phyloP scores from a whole-genome alignment of 1,140 invertebrate species.

The Drosophila santomea region DNA sequence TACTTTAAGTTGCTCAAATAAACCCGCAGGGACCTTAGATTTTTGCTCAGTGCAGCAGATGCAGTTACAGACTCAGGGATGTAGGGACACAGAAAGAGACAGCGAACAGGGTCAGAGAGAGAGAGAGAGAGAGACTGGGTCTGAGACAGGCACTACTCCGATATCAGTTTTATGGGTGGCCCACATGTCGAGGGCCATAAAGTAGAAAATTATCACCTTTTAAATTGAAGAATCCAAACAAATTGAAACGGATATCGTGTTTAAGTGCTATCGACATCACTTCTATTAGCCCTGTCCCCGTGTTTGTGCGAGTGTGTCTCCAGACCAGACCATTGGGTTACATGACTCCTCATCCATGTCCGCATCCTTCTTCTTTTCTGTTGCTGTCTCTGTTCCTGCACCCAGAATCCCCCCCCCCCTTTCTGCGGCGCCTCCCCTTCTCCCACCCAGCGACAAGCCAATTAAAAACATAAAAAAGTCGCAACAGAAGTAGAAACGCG shows the following conservation, averaged over 20 bases:
- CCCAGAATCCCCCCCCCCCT: neutral
- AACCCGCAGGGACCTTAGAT: too few relatives aligned
- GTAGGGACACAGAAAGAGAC: slow-evolving; percentile 6
- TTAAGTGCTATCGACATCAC: slow-evolving; percentile 85
- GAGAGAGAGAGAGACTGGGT: slow-evolving; percentile 13
- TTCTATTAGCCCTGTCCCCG: slow-evolving; percentile 72
- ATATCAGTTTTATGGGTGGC: slow-evolving; percentile 85
- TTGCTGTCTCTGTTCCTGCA: slow-evolving; percentile 23
- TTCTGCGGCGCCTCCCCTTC: neutral
- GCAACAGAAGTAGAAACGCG: slow-evolving; percentile 40
- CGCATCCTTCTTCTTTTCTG: slow-evolving; percentile 43
- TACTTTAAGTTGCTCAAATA: too few relatives aligned
- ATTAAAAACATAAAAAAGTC: slow-evolving; percentile 75
- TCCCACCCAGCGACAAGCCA: slow-evolving; percentile 67
- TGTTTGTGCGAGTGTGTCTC: slow-evolving; percentile 11
- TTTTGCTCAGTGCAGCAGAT: slow-evolving; percentile 29
- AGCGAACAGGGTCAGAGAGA: neutral
- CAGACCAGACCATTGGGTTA: slow-evolving; percentile 57
- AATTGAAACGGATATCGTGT: slow-evolving; percentile 85
- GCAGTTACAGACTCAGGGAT: slow-evolving; percentile 40
- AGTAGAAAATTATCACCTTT: slow-evolving; percentile 85
- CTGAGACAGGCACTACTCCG: slow-evolving; percentile 68
- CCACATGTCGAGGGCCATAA: slow-evolving; percentile 85
- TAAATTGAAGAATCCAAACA: slow-evolving; percentile 85
- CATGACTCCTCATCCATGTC: slow-evolving; percentile 65